A percentile compares a stretch with the other conserved stretches of the same genome.
phyloP scores from a whole-genome alignment of 2,888 invertebrate species.

The Adelognathus sp. region DNA sequence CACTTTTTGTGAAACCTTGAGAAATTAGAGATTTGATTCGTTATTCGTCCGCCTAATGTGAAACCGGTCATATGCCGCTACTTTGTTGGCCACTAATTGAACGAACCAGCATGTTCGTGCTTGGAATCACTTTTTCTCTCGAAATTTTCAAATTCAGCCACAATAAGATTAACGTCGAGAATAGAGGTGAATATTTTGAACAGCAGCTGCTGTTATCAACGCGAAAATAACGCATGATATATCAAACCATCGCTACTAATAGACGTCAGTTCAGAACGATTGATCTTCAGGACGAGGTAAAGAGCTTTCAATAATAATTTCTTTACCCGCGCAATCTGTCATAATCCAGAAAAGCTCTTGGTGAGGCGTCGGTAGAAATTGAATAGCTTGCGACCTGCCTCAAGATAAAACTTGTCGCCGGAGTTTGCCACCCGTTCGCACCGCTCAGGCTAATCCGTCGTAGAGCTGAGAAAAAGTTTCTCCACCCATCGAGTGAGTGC shows the following conservation, averaged over 20 bases:
- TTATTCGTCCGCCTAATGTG: not conserved
- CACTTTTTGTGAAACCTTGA: not conserved
- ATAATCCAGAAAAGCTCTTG: not conserved
- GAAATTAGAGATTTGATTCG: not conserved
- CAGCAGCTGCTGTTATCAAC: no score
- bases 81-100: no score
- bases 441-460: not conserved
- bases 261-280: no score
- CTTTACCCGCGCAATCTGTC: not conserved
- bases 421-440: not conserved
- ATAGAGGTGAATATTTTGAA: no score
- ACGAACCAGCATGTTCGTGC: no score
- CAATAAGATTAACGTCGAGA: no score
- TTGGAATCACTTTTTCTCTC: no score
- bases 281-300: not conserved
- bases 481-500: constrained; percentile 17
- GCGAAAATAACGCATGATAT: no score
- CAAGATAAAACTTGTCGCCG: not conserved
- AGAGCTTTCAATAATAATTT: not conserved
- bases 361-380: not conserved
- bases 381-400: constrained; percentile 1
- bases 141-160: no score
- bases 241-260: no score
- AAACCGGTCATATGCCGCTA: no score
- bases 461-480: constrained; percentile 16